Evolutionary conservation across 2,797 vertebrate species (phyloP).

Genomic region (Manis crassicaudata): DNA sequence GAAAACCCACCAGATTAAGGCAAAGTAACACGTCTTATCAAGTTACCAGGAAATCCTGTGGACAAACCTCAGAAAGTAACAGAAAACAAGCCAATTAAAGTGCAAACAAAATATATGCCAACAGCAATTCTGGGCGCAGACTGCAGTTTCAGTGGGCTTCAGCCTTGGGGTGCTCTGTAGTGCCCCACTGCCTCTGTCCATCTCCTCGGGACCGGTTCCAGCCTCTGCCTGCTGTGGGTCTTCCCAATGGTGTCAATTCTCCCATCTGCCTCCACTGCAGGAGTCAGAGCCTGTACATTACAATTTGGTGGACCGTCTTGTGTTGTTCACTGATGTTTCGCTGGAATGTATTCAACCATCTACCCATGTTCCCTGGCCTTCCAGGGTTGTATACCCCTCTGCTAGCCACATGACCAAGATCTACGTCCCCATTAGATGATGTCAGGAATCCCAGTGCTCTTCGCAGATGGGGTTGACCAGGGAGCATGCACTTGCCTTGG

Average conservation of each 20-base stretch:
- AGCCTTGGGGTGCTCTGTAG: neutral
- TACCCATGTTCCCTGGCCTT: neutral
- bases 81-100: neutral
- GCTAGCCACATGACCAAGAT: neutral
- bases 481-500: rapidly evolving
- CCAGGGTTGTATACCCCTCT: neutral
- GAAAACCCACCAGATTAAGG: neutral
- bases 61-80: neutral
- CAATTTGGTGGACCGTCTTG: neutral
- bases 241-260: neutral
- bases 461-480: neutral
- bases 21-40: neutral
- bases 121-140: neutral
- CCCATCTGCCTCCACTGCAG: neutral
- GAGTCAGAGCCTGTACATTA: neutral
- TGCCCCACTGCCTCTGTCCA: neutral
- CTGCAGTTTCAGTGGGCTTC: neutral
- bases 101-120: neutral
- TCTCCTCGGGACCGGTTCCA: neutral
- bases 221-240: neutral
- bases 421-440: neutral
- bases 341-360: neutral
- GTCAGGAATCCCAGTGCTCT: neutral
- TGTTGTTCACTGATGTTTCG: neutral
- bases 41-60: slow-evolving; percentile 51